Base-by-base conservation (phyloP, 92 coral and sea anemone species). In the Bergia sp. region DNA sequence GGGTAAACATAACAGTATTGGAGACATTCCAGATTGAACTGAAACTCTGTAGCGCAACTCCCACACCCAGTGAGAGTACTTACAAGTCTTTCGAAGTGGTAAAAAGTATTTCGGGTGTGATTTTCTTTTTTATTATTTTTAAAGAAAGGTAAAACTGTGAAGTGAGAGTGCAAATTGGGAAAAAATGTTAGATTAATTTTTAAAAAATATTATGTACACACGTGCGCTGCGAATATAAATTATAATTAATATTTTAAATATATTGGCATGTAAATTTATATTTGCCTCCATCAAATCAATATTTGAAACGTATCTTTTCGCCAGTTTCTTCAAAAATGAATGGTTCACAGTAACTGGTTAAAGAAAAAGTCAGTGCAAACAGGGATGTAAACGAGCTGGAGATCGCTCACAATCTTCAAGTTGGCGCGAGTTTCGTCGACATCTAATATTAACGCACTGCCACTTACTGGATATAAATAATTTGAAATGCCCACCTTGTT, bases 221-320 rank as follows among this genome's bases (percentile, higher is more conserved):
- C 86, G 86, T 82, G 86, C 86, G 58, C 77, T 42, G 77, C 39
- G 38, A 16, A 73, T 37, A 44, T 77, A 18, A 18, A 77, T 41
- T 21, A 18, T 29, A 29, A 29, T 29, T 29, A 29, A 29, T 29
- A 29, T 29, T 3, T 38, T 37, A 11, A 10, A 15, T 1, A 10
- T 37, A 37, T 6, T 29, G 76, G 3, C 37, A 73, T 73, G 43
- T 20, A 73, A 73, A 41, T 76, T 41, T 29, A 29, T 29, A 23
- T 38, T 36, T 2, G 23, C 61, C 37, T 72, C 75, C 38, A 71
- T 61, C 85, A 43, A 65, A 82, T 82, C 86, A 82, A 40, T 82
- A 18, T 4, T 13, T 20, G 86, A 67, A 82, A 65, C 76, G 86
- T 82, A 37, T 80, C 1, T 18, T 57, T 80, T 8, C 20, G 4